phyloP scores from a whole-genome alignment of 2,888 invertebrate species.

The Leptopilina syphax region DNA sequence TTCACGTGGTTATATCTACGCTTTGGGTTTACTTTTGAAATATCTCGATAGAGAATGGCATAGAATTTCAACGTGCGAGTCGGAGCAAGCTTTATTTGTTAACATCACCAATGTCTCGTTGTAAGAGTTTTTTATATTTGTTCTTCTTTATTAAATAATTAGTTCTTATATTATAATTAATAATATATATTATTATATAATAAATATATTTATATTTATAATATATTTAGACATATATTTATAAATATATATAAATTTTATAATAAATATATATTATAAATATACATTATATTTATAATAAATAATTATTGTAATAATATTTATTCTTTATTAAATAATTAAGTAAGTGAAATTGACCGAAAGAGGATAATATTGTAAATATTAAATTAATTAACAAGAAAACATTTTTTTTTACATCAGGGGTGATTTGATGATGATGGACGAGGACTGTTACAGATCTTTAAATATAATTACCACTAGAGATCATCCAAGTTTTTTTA shows the following conservation, averaged over 20 bases:
- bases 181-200: too few relatives aligned
- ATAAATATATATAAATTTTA: too few relatives aligned
- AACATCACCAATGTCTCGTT: conserved; percentile 51
- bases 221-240: too few relatives aligned
- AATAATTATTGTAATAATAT: too few relatives aligned
- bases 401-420: conserved; percentile 64
- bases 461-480: conserved; percentile 87
- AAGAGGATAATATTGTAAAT: too few relatives aligned
- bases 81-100: conserved; percentile 65
- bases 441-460: conserved; percentile 85
- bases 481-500: conserved; percentile 86
- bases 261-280: too few relatives aligned
- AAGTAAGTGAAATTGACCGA: too few relatives aligned
- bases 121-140: conserved; percentile 47
- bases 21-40: conserved; percentile 85
- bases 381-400: too few relatives aligned
- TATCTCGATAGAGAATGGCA: conserved; percentile 85
- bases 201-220: too few relatives aligned
- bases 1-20: conserved; percentile 82
- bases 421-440: conserved; percentile 83
- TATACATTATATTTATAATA: too few relatives aligned
- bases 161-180: too few relatives aligned
- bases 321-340: too few relatives aligned
- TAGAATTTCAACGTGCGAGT: conserved; percentile 77
- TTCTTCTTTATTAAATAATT: background rate